Conservation (phyloP, 30 jellyfish, hydroid and myxozoan species). For the Aurelia sp. region DNA sequence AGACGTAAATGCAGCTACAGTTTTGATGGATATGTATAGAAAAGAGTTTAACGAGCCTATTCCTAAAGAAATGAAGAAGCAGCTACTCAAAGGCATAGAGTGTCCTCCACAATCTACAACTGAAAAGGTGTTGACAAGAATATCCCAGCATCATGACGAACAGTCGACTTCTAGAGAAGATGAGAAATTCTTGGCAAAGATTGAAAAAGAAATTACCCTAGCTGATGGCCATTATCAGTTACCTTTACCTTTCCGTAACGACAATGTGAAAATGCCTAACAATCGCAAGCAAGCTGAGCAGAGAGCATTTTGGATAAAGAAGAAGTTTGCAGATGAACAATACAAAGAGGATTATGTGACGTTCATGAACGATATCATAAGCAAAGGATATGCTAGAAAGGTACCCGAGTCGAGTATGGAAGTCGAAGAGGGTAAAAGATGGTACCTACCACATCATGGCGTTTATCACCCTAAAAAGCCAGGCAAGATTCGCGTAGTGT, state of each 20-base stretch:
- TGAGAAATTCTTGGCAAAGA: too few species aligned
- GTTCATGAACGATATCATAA: constrained; percentile 24
- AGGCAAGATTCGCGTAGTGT: constrained; percentile 48
- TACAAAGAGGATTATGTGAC: constrained; percentile 14
- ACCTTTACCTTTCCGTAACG: neutral
- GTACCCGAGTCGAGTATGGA: constrained; percentile 23
- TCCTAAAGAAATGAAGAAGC: too few species aligned
- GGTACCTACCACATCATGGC: constrained; percentile 38
- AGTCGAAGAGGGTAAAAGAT: constrained; percentile 10
- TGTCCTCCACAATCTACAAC: constrained; percentile 29
- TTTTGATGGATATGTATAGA: too few species aligned
- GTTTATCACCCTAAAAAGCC: constrained; percentile 27
- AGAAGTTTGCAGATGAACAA: constrained; percentile 4
- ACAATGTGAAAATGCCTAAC: constrained; percentile 27
- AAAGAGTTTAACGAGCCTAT: too few species aligned
- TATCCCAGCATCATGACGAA: neutral
- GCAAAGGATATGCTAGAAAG: constrained; percentile 46
- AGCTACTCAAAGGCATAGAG: too few species aligned
- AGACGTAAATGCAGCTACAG: too few species aligned
- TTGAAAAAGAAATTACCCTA: too few species aligned
- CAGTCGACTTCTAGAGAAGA: too few species aligned
- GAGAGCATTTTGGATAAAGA: constrained; percentile 35
- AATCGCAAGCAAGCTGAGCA: constrained; percentile 37
- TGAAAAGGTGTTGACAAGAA: constrained; percentile 19
- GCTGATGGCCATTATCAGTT: too few species aligned